Conservation (phyloP, 2,888 invertebrate genomes). For the Julus scanicus region DNA sequence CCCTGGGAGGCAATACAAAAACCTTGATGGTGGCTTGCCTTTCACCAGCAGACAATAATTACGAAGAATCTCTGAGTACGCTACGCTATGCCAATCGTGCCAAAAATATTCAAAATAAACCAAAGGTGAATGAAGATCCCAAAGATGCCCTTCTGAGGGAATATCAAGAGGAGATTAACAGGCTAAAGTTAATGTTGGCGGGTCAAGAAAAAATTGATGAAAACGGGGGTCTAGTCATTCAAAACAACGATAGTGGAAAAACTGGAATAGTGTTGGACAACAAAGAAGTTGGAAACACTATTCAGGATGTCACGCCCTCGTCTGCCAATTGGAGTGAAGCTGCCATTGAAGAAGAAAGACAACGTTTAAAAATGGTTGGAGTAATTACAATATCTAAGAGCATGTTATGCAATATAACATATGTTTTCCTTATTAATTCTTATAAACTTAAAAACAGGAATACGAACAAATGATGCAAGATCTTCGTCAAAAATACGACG, state of each 20-base stretch:
- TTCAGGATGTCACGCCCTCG: background rate
- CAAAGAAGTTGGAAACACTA: background rate
- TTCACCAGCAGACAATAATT: constrained; percentile 84
- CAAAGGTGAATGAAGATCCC: constrained; percentile 88
- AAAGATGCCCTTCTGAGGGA: constrained; percentile 87
- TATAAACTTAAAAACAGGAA: constrained; percentile 62
- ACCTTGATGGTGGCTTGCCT: constrained; percentile 89
- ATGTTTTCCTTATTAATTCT: background rate
- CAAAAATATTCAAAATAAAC: constrained; percentile 87
- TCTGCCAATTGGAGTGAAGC: background rate
- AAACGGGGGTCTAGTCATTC: background rate
- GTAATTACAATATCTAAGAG: background rate
- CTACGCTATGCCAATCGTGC: constrained; percentile 85
- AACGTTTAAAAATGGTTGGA: constrained; percentile 55
- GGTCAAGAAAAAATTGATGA: constrained; percentile 7
- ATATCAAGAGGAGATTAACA: constrained; percentile 84
- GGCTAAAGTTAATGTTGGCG: constrained; percentile 72
- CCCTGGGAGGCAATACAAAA: constrained; percentile 86
- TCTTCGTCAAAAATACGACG: constrained; percentile 65
- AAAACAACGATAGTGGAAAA: background rate
- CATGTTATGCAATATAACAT: background rate
- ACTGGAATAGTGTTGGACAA: background rate
- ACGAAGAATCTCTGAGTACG: constrained; percentile 85
- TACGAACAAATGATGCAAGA: constrained; percentile 71
- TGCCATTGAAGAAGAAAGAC: constrained; percentile 54